Conservation (phyloP, 92 coral and sea anemone species). For the Ricordea florida region DNA sequence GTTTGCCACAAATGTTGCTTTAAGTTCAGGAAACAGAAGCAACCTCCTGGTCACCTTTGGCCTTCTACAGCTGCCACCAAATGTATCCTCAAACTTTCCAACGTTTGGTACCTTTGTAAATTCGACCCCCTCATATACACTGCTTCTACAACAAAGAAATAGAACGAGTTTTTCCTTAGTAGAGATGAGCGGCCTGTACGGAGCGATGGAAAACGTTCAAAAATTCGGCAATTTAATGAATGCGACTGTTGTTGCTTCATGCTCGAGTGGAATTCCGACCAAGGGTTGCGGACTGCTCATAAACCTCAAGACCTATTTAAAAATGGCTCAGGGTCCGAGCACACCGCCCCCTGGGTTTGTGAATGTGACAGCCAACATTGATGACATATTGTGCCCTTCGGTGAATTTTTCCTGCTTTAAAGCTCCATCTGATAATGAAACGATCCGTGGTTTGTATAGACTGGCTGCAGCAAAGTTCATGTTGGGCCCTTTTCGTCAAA, state of each 20-base stretch:
- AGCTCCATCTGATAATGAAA: neutral
- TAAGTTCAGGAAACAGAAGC: neutral
- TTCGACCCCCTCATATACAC: neutral
- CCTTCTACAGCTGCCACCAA: neutral
- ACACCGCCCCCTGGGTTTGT: too few species aligned
- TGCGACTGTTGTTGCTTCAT: neutral
- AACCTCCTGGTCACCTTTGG: slow-evolving; percentile 43
- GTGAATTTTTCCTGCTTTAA: slow-evolving; percentile 32
- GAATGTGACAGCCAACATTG: neutral
- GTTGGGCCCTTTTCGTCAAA: slow-evolving; percentile 27
- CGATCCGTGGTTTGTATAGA: too few species aligned
- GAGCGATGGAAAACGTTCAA: slow-evolving; percentile 35
- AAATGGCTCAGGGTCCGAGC: too few species aligned
- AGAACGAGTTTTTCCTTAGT: neutral
- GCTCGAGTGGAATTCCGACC: neutral
- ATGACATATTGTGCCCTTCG: slow-evolving; percentile 48
- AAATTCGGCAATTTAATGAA: slow-evolving; percentile 53
- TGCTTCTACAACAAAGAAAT: too few species aligned
- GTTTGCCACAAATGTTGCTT: slow-evolving; percentile 5
- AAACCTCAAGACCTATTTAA: too few species aligned
- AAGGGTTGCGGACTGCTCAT: slow-evolving; percentile 38
- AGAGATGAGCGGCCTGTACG: slow-evolving; percentile 80
- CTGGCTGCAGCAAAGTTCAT: slow-evolving; percentile 42
- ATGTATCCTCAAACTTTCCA: slow-evolving; percentile 17
- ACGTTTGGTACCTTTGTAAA: slow-evolving; percentile 85